Base-by-base conservation (phyloP, 1,140 invertebrate genomes). In the Danaus melanippus region DNA sequence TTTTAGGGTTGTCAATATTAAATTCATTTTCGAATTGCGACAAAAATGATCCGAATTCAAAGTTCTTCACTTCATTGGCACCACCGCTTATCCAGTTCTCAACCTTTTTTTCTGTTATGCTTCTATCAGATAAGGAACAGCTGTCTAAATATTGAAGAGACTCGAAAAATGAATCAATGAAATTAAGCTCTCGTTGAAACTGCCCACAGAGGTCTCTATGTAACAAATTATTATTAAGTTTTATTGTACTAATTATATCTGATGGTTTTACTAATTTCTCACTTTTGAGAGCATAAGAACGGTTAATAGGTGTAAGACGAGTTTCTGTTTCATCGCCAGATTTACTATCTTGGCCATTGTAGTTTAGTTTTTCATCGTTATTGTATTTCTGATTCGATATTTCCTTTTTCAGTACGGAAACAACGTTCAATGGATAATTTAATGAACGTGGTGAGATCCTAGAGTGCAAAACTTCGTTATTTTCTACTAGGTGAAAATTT, bases 151-250 rank as follows among this genome's bases (percentile, higher is more conserved):
- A 86, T 53, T 86, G 81, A 43, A 86, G 56, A 0, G 83, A 86
- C 68, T 86, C 83, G 70, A 86, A 83, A 67, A 86, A 86, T 7
- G 83, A 84, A 67, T 84, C 81, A 55, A 86, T 84, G 68, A 86
- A 86, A 64, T 84, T 79, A 10, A 86, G 71, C 57, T 86, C 83
- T 39, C 74, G 67, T 62, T 84, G 78, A 61, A 86, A 86, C 67
- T 86, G 79, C 57, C 84, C 78, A 58, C 69, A 73, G 10, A 83
- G 79, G 54, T 78, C 73, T 45, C 59, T 76, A 51, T 71, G 71
- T 53, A 81, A 69, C 48, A 82, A 62, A 49, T 68, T 69, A 51
- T 64, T 74, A 67, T 76, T 76, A 66, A 77, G 62, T 66, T 71
- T 74, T 69, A 86, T 79, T 69, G 76, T 73, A 50, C 75, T 80